Evolutionary conservation across 1,140 invertebrate genomes (phyloP).

Genomic region (Megathymus violae): DNA sequence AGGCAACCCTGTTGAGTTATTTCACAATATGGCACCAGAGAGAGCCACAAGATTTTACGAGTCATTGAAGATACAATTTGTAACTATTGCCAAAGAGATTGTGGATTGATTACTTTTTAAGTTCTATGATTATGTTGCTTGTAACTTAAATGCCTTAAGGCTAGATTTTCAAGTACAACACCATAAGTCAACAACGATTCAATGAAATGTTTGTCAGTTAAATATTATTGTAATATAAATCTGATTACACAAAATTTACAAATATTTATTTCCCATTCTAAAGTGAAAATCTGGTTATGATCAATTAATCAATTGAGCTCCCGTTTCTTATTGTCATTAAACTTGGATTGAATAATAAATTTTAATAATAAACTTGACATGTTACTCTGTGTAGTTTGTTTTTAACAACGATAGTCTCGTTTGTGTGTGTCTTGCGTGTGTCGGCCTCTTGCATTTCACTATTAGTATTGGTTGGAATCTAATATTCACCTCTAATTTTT

Average conservation of each 20-base stretch:
- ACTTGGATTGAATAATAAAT: neutral
- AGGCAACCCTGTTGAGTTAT: slow-evolving; percentile 46
- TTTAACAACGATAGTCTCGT: too few relatives aligned
- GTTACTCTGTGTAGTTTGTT: too few relatives aligned
- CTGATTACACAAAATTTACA: neutral
- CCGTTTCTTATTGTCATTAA: neutral
- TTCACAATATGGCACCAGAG: slow-evolving; percentile 65
- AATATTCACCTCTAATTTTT: too few relatives aligned
- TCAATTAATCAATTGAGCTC: neutral
- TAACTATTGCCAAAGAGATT: slow-evolving; percentile 75
- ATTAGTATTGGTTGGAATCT: too few relatives aligned
- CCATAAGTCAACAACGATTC: neutral
- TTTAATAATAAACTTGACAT: neutral
- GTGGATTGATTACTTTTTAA: slow-evolving; percentile 82
- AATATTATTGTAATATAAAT: neutral
- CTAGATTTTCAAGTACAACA: slow-evolving; percentile 55
- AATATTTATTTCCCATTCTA: neutral
- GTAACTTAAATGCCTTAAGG: slow-evolving; percentile 62
- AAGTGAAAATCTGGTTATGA: neutral
- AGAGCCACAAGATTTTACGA: slow-evolving; percentile 73
- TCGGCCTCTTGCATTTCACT: too few relatives aligned
- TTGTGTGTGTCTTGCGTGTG: too few relatives aligned
- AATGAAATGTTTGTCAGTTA: neutral
- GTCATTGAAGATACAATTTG: slow-evolving; percentile 79
- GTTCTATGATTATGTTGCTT: slow-evolving; percentile 71